Evolutionary conservation across 1,140 invertebrate genomes (phyloP).

Genomic region (Varroa destructor): DNA sequence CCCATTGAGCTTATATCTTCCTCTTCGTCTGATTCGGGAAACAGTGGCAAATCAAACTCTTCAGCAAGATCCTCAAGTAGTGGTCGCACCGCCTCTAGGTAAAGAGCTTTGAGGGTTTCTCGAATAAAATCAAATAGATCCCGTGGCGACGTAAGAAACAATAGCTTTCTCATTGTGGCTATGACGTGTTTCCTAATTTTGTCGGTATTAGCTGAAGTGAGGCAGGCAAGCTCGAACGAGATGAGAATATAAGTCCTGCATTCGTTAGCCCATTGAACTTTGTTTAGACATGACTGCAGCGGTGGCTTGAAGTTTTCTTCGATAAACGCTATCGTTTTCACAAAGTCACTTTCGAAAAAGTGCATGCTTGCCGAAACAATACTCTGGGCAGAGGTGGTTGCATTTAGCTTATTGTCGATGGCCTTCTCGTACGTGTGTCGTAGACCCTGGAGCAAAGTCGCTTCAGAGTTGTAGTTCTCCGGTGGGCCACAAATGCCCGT

Average conservation of each 20-base stretch:
- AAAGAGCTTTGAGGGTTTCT: conserved; percentile 15
- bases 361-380: conserved; percentile 9
- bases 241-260: conserved; percentile 5
- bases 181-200: background rate
- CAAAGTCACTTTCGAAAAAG: conserved; percentile 15
- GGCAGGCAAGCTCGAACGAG: background rate
- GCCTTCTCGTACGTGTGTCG: conserved; percentile 15
- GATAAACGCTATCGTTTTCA: background rate
- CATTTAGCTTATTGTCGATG: background rate
- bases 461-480: conserved; percentile 2
- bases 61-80: conserved; percentile 12
- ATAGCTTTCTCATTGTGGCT: conserved; percentile 1
- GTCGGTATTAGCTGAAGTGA: background rate
- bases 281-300: background rate
- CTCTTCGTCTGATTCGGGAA: background rate
- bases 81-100: background rate
- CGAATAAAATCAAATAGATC: conserved; percentile 14
- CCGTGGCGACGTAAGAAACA: conserved; percentile 15
- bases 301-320: background rate
- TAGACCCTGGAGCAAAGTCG: background rate
- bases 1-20: background rate
- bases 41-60: conserved; percentile 21
- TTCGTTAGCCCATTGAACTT: conserved; percentile 9
- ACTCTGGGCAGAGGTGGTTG: background rate
- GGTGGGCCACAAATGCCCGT: background rate